Conservation (phyloP, 2,113 vertebrate genomes). For the Aldabrachelys gigantea region DNA sequence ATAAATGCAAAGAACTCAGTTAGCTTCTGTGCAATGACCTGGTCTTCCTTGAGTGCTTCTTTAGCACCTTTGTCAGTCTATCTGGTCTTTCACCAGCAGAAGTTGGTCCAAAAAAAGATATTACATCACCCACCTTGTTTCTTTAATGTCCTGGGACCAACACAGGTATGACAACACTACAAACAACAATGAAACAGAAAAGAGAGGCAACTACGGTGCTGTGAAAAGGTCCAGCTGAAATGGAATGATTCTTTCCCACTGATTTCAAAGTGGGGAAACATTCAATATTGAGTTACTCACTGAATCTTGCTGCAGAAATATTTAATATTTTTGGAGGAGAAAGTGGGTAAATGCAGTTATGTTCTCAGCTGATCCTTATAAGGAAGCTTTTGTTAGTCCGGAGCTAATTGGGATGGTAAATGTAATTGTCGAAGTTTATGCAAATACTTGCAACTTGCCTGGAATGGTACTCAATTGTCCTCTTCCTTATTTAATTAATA, state of each 20-base stretch:
- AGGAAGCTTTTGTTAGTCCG: not conserved
- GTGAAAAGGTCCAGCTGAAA: no score
- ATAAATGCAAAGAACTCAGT: no score
- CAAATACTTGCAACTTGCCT: not conserved
- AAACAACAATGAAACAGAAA: no score
- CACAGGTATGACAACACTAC: no score
- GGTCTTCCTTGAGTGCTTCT: no score
- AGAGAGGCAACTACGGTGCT: no score
- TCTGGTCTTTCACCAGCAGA: no score
- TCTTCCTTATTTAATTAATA: not conserved
- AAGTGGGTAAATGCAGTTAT: not conserved
- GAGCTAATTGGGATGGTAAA: not conserved
- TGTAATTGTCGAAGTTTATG: not conserved
- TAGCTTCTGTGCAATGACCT: no score
- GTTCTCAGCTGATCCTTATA: not conserved
- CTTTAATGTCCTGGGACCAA: no score
- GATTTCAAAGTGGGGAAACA: not conserved
- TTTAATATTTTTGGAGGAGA: not conserved
- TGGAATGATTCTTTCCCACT: not conserved
- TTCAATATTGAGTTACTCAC: not conserved
- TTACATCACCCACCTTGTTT: no score
- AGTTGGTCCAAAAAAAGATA: no score
- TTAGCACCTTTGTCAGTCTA: no score
- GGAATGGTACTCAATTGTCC: not conserved
- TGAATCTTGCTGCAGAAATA: rapidly evolving